These are phyloP conservation scores for Paramormyrops kingsleyae DNA, from an alignment of 2,113 vertebrate genomes.

Conservation along the genomic window DNA sequence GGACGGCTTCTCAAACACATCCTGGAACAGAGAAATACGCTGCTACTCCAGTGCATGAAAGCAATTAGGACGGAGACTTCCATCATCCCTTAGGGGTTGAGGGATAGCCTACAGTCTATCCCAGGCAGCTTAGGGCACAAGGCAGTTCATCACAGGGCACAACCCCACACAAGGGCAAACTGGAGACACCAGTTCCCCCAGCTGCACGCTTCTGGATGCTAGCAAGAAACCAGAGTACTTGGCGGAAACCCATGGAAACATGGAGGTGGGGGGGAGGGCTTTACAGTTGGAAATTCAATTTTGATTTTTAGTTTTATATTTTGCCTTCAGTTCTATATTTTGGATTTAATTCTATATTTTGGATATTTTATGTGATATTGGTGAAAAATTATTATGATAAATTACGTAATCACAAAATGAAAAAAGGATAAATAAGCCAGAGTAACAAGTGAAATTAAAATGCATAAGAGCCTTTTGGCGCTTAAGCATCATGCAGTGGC, in stretches of 20 bases:
- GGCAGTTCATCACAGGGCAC: not conserved
- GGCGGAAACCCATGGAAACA: not conserved
- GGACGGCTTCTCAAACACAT: conserved; percentile 79
- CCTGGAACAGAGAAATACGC: conserved; percentile 51
- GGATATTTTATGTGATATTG: no score
- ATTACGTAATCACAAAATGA: not conserved
- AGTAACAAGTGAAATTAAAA: not conserved
- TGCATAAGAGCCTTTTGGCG: not conserved
- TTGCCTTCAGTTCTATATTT: no score
- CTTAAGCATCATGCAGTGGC: not conserved
- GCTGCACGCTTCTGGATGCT: not conserved
- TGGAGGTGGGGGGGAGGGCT: not conserved
- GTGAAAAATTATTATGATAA: not conserved
- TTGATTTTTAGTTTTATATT: not conserved
- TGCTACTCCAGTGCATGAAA: not conserved
- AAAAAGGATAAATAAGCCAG: not conserved
- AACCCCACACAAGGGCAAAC: not conserved
- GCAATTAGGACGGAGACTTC: not conserved
- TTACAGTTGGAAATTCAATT: not conserved
- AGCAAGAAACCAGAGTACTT: not conserved
- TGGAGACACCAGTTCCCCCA: not conserved
- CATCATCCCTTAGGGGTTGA: not conserved
- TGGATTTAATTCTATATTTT: no score
- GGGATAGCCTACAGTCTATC: not conserved
- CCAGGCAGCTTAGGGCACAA: not conserved